phyloP scores from a whole-genome alignment of 2,888 invertebrate genomes.

The Luperina nickerlii region DNA sequence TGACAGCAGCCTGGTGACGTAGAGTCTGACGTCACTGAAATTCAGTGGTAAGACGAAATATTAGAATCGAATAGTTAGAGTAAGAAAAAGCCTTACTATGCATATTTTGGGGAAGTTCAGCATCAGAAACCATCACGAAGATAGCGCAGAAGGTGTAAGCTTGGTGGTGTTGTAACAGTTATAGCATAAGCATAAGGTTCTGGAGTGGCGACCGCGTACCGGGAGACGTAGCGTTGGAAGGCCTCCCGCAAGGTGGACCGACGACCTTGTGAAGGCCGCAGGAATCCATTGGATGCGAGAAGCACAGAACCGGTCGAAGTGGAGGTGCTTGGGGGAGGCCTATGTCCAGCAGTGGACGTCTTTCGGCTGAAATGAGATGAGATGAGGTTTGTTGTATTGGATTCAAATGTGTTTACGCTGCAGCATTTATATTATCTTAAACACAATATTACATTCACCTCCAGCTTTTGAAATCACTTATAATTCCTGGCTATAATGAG shows the following conservation, averaged over 20 bases:
- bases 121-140: neutral
- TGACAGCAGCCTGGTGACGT: slow-evolving; percentile 75
- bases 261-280: no score
- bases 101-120: neutral
- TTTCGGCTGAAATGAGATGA: no score
- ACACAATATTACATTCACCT: neutral
- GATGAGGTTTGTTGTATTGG: neutral
- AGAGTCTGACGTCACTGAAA: slow-evolving; percentile 74
- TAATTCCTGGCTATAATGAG: neutral
- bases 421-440: neutral
- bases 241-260: no score
- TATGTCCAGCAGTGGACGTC: no score
- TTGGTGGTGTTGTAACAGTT: neutral
- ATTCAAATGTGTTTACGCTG: no score
- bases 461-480: neutral
- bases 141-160: neutral
- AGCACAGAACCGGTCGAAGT: no score
- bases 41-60: slow-evolving; percentile 2
- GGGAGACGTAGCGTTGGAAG: no score
- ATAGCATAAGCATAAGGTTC: neutral
- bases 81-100: neutral
- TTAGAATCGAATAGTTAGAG: neutral
- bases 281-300: no score
- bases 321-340: no score
- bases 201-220: no score